Evolutionary conservation across 2,113 vertebrate genomes (phyloP), one percentile per base, ranked within the genome.

Genomic region (Phyllostomus hastatus): DNA sequence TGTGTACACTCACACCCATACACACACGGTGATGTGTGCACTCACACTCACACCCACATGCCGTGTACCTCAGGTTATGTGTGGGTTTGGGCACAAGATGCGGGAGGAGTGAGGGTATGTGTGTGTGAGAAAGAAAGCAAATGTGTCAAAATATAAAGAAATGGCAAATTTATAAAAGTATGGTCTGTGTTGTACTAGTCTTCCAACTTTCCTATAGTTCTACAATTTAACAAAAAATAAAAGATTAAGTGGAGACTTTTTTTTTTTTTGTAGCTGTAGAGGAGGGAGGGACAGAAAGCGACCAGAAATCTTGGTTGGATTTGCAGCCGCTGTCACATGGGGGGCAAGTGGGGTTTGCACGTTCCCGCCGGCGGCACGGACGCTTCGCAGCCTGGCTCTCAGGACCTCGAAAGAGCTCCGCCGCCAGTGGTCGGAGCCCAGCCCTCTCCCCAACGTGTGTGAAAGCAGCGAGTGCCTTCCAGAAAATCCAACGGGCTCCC

Each of bases 81-180:
- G 24, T 20, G 14, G 10, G 38, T 28, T 26, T 38, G 14, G 17
- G 16, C 50, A 28, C 3, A 0, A 1, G 50, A n/a, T 33, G 2
- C 28, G 7, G 9, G 16, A 4, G 0, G 26, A 14, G 2, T 24
- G 3, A 48, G 6, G 1, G 17, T n/a, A 19, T 64, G 7, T 61
- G 17, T 24, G 38, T 33, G 38, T 4, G 2, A 82, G 10, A 38
- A 57, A 24, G 57, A 31, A 72, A 28, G 22, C 2, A 76, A 50
- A 76, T 26, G 15, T 19, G 28, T 33, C 11, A 50, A 95, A 91
- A 80, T 43, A 64, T 7, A 66, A 50, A 61, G 16, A 59, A 15
- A 78, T 8, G 28, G 19, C 50, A n/a, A 79, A 41, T 20, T 1
- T 3, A 70, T 12, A 9, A n/a, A 88, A 75, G 50, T 10, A 4